Evolutionary conservation across 2,113 vertebrate species (phyloP).

Genomic region (Cephalopterus ornatus): DNA sequence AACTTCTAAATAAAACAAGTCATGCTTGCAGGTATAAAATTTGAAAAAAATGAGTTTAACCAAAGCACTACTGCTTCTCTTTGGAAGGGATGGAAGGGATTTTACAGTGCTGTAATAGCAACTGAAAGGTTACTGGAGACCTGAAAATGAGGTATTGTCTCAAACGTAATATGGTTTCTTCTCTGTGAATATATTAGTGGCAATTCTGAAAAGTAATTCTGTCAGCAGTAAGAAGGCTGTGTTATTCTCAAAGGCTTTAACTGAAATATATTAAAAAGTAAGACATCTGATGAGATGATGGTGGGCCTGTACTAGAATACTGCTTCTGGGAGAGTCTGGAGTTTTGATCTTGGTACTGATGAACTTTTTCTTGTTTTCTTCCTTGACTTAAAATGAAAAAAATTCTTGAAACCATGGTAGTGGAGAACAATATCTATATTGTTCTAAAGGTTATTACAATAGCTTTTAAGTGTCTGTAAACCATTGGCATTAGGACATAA

Average conservation of each 20-base stretch:
- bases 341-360: neutral
- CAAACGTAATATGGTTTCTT: constrained; percentile 7
- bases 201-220: neutral
- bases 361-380: neutral
- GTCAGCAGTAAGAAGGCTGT: constrained; percentile 2
- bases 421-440: neutral
- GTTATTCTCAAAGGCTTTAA: neutral
- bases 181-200: constrained; percentile 35
- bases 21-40: neutral
- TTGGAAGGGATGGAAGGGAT: constrained; percentile 13
- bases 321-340: neutral
- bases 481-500: neutral
- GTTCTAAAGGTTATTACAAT: too few relatives aligned
- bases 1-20: constrained; percentile 61
- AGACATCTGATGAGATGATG: neutral
- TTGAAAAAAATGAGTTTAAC: neutral
- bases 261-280: neutral
- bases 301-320: neutral
- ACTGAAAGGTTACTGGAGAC: constrained; percentile 45
- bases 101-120: constrained; percentile 11
- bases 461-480: neutral
- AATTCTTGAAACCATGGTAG: neutral
- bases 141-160: neutral
- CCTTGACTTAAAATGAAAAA: neutral
- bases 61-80: constrained; percentile 24